These are phyloP conservation scores for Trissolcus brochymenae DNA, from an alignment of 2,888 invertebrate species.

Conservation along the genomic window DNA sequence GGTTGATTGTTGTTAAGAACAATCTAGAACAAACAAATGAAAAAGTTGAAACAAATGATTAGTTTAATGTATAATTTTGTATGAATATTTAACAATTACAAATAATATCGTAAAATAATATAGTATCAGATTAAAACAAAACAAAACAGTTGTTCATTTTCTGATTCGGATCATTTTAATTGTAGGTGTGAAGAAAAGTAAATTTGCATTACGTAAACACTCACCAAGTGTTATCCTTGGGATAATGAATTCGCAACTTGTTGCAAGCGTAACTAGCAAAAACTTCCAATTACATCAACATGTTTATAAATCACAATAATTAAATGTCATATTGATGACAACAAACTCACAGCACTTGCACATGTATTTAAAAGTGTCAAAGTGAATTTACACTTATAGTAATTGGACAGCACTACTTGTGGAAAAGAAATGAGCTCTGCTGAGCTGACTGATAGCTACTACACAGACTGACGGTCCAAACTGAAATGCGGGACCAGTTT, in stretches of 20 bases:
- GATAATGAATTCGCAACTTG: conserved; percentile 49
- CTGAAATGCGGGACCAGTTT: conserved; percentile 71
- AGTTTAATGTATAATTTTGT: no score
- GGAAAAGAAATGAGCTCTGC: conserved; percentile 20
- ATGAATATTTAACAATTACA: no score
- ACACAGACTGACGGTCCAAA: conserved; percentile 68
- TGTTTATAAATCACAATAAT: conserved; percentile 40
- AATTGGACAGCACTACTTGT: conserved; percentile 1
- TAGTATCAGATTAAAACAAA: no score
- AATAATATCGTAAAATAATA: no score
- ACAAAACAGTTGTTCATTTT: no score
- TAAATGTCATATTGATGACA: conserved; percentile 15
- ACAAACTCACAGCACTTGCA: conserved; percentile 43
- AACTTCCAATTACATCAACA: conserved; percentile 30
- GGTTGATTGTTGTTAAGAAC: conserved; percentile 61
- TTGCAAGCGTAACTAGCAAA: conserved; percentile 38
- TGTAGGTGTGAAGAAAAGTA: background rate
- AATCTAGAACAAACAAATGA: conserved; percentile 51
- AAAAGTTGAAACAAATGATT: background rate
- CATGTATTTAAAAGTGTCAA: conserved; percentile 19
- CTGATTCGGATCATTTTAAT: no score
- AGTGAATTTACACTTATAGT: background rate
- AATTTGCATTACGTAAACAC: conserved; percentile 31
- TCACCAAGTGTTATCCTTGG: conserved; percentile 43
- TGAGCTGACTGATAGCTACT: conserved; percentile 22